Conservation (phyloP, 1,140 invertebrate genomes). For the Drosophila auraria region DNA sequence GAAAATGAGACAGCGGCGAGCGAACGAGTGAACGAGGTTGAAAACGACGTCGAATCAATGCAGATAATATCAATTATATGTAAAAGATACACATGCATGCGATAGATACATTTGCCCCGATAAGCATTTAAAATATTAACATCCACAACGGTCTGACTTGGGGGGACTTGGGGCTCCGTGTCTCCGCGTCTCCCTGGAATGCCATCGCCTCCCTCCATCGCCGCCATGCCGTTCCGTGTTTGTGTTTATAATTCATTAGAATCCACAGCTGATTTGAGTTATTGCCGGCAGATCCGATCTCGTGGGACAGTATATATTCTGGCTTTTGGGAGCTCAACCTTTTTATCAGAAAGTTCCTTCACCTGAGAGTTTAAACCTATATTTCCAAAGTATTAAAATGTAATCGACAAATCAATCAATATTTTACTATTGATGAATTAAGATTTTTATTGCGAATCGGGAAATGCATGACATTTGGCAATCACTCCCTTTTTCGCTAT, state of each 20-base stretch:
- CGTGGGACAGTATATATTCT: slow-evolving; percentile 7
- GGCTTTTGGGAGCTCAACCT: neutral
- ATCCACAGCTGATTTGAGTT: slow-evolving; percentile 51
- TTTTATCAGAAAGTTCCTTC: neutral
- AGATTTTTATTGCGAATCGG: neutral
- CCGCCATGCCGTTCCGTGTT: slow-evolving; percentile 12
- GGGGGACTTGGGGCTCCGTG: slow-evolving; percentile 50
- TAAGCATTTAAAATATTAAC: slow-evolving; percentile 82
- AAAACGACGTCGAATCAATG: slow-evolving; percentile 74
- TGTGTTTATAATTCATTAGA: slow-evolving; percentile 64
- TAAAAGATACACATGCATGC: slow-evolving; percentile 77
- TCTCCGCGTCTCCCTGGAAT: slow-evolving; percentile 29
- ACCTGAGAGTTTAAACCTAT: too few relatives aligned
- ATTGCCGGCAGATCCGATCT: slow-evolving; percentile 14
- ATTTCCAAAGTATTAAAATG: neutral
- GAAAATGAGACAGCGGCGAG: slow-evolving; percentile 15
- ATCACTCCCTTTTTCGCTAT: neutral
- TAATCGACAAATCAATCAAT: neutral
- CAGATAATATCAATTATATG: slow-evolving; percentile 83
- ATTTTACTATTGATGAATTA: too few relatives aligned
- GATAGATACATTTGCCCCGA: slow-evolving; percentile 73
- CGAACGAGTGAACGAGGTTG: slow-evolving; percentile 23
- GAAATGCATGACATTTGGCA: neutral
- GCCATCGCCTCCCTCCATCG: neutral
- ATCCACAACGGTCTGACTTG: slow-evolving; percentile 39